These are phyloP conservation scores for Dromiciops gliroides DNA, from an alignment of 2,113 vertebrate species.

Conservation along the genomic window DNA sequence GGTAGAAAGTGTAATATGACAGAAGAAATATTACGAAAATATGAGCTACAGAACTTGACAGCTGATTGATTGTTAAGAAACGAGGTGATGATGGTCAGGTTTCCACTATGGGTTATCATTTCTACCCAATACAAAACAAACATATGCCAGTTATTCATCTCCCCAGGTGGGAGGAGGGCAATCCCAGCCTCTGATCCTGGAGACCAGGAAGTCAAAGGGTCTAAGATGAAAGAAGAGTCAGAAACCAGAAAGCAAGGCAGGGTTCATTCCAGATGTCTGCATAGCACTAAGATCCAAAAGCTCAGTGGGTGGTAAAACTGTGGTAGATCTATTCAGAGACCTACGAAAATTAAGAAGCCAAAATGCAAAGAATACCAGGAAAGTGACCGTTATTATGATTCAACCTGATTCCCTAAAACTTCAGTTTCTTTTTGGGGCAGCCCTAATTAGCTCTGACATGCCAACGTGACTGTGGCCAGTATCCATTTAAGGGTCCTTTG, in stretches of 20 bases:
- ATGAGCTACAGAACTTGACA: background rate
- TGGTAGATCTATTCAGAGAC: background rate
- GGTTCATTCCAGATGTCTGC: background rate
- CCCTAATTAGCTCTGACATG: background rate
- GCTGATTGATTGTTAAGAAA: background rate
- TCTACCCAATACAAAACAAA: background rate
- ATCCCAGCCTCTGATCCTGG: too few species aligned
- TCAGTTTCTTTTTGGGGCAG: background rate
- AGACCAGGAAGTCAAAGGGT: background rate
- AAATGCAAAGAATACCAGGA: background rate
- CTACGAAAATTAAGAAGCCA: background rate
- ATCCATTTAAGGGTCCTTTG: background rate
- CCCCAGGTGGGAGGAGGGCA: background rate
- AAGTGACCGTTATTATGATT: background rate
- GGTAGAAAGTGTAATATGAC: background rate
- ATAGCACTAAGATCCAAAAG: background rate
- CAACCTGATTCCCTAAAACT: background rate
- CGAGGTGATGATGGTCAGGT: too few species aligned
- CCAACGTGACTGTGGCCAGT: background rate
- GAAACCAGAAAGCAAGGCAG: background rate
- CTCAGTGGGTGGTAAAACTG: background rate
- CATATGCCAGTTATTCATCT: background rate
- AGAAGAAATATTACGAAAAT: background rate
- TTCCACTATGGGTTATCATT: background rate
- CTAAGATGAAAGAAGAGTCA: background rate